A percentile compares a stretch with the other conserved stretches of the same genome.
These are phyloP conservation scores for Pocota personata DNA, from an alignment of 2,888 invertebrate genomes.

Conservation along the genomic window DNA sequence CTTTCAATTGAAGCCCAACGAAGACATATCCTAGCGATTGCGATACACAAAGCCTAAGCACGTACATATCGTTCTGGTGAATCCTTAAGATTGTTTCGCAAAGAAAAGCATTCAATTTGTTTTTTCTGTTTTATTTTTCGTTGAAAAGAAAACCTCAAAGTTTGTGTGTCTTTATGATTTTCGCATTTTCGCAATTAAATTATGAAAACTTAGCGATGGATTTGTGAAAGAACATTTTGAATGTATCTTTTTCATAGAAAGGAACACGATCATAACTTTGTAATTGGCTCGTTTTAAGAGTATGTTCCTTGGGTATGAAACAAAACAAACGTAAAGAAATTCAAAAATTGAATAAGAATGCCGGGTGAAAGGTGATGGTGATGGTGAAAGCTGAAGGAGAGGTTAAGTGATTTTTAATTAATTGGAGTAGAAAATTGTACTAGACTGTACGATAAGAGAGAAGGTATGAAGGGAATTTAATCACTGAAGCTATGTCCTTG, in stretches of 20 bases:
- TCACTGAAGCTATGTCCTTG: not conserved
- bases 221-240: conserved; percentile 1
- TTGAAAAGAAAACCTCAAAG: conserved; percentile 35
- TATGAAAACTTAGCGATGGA: conserved; percentile 47
- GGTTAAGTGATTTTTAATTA: conserved; percentile 69
- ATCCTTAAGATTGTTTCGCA: conserved; percentile 39
- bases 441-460: not conserved
- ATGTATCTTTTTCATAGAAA: conserved; percentile 34
- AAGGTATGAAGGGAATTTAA: not conserved
- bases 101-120: conserved; percentile 22
- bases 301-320: not conserved
- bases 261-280: conserved; percentile 30
- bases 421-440: conserved; percentile 56
- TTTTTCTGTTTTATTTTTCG: not conserved
- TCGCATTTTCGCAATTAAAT: conserved; percentile 47
- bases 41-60: not conserved
- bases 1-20: conserved; percentile 3
- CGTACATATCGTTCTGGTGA: not conserved
- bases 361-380: not conserved
- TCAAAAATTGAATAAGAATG: conserved; percentile 25
- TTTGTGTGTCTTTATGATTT: conserved; percentile 34
- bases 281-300: conserved; percentile 36
- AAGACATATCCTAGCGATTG: not conserved
- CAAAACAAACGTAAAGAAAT: conserved; percentile 8
- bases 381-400: conserved; percentile 6